Conservation (phyloP, 1,140 invertebrate species). For the Hylaeus volcanicus region DNA sequence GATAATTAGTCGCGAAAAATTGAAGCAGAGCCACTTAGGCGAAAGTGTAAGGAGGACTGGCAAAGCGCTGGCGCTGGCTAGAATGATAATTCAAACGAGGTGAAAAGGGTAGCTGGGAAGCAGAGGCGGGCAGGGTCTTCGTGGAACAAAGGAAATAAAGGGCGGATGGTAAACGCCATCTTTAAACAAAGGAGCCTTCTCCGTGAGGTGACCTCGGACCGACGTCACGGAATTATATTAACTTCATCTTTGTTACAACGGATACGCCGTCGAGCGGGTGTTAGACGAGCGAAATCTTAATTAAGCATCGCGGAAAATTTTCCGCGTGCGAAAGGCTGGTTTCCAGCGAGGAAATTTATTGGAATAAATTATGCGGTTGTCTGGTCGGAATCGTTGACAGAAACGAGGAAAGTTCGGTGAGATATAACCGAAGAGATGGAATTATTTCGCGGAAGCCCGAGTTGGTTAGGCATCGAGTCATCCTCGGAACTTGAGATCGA, state of each 20-base stretch:
- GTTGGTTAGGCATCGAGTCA: too few relatives aligned
- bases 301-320: slow-evolving; percentile 28
- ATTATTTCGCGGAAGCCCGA: neutral
- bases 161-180: slow-evolving; percentile 45
- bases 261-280: neutral
- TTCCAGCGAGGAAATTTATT: slow-evolving; percentile 14
- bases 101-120: neutral
- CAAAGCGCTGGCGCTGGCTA: neutral
- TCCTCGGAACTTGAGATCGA: too few relatives aligned
- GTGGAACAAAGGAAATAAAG: slow-evolving; percentile 41
- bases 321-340: neutral
- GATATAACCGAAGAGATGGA: neutral
- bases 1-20: slow-evolving; percentile 30
- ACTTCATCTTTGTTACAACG: slow-evolving; percentile 37
- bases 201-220: slow-evolving; percentile 34
- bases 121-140: neutral
- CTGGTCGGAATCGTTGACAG: neutral
- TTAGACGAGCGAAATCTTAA: slow-evolving; percentile 32
- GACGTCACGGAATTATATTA: slow-evolving; percentile 60
- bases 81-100: slow-evolving; percentile 43
- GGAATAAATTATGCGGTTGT: slow-evolving; percentile 3
- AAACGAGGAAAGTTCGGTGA: neutral
- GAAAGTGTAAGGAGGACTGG: slow-evolving; percentile 3
- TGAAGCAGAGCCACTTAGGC: neutral
- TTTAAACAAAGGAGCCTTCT: slow-evolving; percentile 57